These are phyloP conservation scores for Struthidea cinerea DNA, from an alignment of 2,113 vertebrate genomes.

Conservation along the genomic window DNA sequence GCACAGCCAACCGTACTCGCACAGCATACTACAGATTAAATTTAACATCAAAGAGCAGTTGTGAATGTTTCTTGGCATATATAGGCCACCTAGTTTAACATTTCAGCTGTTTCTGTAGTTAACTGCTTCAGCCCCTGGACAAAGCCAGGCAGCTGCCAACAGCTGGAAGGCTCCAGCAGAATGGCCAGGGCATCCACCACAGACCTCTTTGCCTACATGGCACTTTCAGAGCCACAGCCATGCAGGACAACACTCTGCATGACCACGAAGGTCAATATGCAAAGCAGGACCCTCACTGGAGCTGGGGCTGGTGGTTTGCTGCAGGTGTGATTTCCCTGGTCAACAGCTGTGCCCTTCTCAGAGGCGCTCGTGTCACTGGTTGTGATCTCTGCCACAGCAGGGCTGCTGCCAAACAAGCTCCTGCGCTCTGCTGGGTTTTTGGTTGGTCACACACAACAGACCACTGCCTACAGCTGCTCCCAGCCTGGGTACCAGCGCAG, in stretches of 20 bases:
- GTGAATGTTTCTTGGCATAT: slow-evolving; percentile 37
- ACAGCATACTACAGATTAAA: neutral
- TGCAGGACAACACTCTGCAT: neutral
- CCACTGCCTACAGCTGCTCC: neutral
- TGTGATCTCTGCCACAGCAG: neutral
- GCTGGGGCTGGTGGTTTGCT: neutral
- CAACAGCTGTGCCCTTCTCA: neutral
- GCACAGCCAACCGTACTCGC: neutral
- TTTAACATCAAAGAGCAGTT: slow-evolving; percentile 37
- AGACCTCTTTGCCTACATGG: rapidly evolving
- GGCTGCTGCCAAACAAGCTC: neutral
- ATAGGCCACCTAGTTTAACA: slow-evolving; percentile 47
- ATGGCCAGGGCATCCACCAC: rapidly evolving
- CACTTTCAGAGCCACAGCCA: rapidly evolving
- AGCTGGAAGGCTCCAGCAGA: neutral
- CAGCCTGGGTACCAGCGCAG: rapidly evolving
- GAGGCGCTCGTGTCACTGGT: neutral
- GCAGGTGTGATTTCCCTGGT: neutral
- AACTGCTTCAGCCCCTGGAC: neutral
- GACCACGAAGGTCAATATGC: neutral
- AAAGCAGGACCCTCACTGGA: neutral
- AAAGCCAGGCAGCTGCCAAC: neutral
- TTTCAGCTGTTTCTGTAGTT: neutral
- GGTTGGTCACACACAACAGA: neutral
- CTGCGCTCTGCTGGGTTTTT: neutral